A percentile compares a stretch with the other conserved stretches of the same genome.
Evolutionary conservation across 2,797 vertebrate species (phyloP).

Genomic region (Mormyrus proboscirostris): DNA sequence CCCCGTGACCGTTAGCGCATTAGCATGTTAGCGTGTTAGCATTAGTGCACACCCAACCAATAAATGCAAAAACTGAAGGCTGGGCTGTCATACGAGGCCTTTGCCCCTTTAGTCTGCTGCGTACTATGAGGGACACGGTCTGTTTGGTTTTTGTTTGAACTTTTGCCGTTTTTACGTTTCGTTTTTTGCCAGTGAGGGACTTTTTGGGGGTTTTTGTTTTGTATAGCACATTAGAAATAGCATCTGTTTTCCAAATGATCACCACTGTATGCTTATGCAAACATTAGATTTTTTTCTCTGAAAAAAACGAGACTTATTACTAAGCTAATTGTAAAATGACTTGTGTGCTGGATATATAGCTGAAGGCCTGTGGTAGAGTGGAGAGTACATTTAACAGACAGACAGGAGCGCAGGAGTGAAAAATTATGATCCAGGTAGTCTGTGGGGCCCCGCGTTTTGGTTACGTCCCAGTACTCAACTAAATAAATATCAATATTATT

Average conservation of each 20-base stretch:
- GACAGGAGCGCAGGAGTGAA: background rate
- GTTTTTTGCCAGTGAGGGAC: background rate
- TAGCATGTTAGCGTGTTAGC: background rate
- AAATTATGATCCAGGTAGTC: background rate
- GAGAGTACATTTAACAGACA: slow-evolving; percentile 1
- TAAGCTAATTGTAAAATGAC: background rate
- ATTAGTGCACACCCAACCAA: background rate
- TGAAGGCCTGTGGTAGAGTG: background rate
- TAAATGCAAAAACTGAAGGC: background rate
- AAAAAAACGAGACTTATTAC: background rate
- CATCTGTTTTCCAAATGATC: slow-evolving; percentile 48
- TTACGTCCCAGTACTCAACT: background rate
- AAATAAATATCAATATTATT: background rate
- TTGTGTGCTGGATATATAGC: background rate
- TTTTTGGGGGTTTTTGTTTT: slow-evolving; percentile 50
- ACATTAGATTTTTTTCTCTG: background rate
- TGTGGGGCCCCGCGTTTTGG: background rate
- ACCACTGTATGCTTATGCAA: slow-evolving; percentile 46
- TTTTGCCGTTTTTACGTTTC: background rate
- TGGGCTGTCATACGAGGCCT: background rate
- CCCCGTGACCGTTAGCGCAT: background rate
- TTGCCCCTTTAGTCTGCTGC: background rate
- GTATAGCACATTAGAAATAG: slow-evolving; percentile 53
- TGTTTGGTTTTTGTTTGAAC: background rate
- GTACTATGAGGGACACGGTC: background rate